These are phyloP conservation scores for Nemurella pictetii DNA, from an alignment of 2,888 invertebrate genomes.

Conservation along the genomic window DNA sequence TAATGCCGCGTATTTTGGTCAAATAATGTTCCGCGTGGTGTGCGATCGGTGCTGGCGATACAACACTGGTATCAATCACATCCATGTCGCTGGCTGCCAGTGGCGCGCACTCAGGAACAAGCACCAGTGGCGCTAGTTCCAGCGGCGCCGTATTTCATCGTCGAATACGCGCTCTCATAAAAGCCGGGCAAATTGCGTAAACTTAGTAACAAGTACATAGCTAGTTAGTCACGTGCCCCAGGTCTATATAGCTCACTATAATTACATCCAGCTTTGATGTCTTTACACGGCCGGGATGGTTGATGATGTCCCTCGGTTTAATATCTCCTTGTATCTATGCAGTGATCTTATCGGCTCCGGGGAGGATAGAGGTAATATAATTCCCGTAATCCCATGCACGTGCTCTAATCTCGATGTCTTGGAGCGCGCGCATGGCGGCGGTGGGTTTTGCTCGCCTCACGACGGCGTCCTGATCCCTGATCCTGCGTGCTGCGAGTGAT, in stretches of 20 bases:
- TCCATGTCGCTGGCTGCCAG: no score
- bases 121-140: neutral
- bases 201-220: neutral
- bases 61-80: neutral
- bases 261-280: constrained; percentile 14
- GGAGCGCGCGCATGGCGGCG: no score
- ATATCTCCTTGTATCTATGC: neutral
- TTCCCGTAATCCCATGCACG: constrained; percentile 24
- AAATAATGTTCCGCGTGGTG: neutral
- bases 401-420: constrained; percentile 18
- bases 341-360: neutral
- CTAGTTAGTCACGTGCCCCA: constrained; percentile 5
- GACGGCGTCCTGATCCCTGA: neutral
- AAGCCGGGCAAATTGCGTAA: neutral
- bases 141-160: neutral
- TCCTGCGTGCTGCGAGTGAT: neutral
- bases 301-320: constrained; percentile 4
- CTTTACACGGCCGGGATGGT: constrained; percentile 2
- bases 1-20: neutral
- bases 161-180: neutral
- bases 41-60: neutral
- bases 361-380: constrained; percentile 20
- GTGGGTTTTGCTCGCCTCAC: neutral
- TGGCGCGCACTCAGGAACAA: neutral
- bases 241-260: neutral